Evolutionary conservation across 2,888 invertebrate genomes (phyloP).

Genomic region (Mechanitis messenoides): DNA sequence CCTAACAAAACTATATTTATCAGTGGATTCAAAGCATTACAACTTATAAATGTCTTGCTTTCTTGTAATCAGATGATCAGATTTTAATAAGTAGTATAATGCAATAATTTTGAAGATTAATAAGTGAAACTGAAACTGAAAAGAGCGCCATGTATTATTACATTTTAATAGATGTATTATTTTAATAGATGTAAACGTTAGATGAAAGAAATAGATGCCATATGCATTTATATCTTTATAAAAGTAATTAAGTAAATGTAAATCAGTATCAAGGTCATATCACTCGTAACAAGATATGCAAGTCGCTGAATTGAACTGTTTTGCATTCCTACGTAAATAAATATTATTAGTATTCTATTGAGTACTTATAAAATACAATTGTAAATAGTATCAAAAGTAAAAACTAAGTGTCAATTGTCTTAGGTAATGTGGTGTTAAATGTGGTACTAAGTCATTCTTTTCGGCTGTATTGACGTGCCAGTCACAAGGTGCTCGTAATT

Average conservation of each 20-base stretch:
- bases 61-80: too few species aligned
- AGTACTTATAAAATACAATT: background rate
- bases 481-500: too few species aligned
- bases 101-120: too few species aligned
- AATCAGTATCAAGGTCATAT: slow-evolving; percentile 32
- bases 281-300: slow-evolving; percentile 10
- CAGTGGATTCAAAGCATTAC: background rate
- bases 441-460: too few species aligned
- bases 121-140: too few species aligned
- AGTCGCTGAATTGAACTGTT: slow-evolving; percentile 27
- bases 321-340: slow-evolving; percentile 16
- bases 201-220: background rate
- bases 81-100: too few species aligned
- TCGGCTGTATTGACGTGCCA: too few species aligned
- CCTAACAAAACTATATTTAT: slow-evolving; percentile 20
- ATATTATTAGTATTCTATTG: background rate
- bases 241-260: slow-evolving; percentile 18
- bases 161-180: background rate
- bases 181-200: background rate
- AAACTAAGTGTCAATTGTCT: too few species aligned
- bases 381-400: too few species aligned
- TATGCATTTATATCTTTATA: background rate
- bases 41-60: too few species aligned
- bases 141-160: too few species aligned
- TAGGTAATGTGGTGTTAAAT: too few species aligned